Base-by-base conservation (phyloP, 2,113 vertebrate species). In the Tetraodon nigroviridis region DNA sequence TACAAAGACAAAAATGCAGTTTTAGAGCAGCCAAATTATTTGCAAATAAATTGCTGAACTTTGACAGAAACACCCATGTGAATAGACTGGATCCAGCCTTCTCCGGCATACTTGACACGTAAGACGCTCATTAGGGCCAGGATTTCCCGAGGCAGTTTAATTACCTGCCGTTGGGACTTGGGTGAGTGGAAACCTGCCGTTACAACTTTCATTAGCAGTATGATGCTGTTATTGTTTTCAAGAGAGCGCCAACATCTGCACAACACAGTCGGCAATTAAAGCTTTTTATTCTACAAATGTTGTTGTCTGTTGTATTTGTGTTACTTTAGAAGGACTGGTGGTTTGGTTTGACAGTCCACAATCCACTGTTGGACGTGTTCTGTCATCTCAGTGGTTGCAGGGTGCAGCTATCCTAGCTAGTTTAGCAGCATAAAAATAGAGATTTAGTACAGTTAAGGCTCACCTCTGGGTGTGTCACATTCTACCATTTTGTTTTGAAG, bases 111-210 rank as follows among this genome's bases (percentile, higher is more conserved):
- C 80, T 86, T 78, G 75, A 79, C 78, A 82, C 72, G 76, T 71
- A 69, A 76, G 79, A 62, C 64, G 76, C 79, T 87, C 79, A 79
- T 88, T 84, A 84, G 65, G 64, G 69, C 68, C 4, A 42, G 60
- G 61, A 37, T 75, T 83, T 73, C 78, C 83, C 62, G 79, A 85
- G 76, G 74, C 76, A 68, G 61, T 85, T 87, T 87, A 87, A 87
- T 85, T 83, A 85, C 75, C 73, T 70, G 79, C 83, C 75, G 73
- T 45, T 64, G 78, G 69, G 79, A 77, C 73, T 62, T 20, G 64
- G 58, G 62, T 54, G 57, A 79, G 62, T 67, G 62, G 55, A 71
- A 51, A 76, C 72, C 61, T 80, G 69, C 67, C 74, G 59, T 73
- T 78, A 70, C 73, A 80, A 73, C 76, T 59, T 67, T 69, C 61